Evolutionary conservation across 1,140 invertebrate genomes (phyloP), one percentile per base, ranked within the genome.

Genomic region (Rhysida immarginata): DNA sequence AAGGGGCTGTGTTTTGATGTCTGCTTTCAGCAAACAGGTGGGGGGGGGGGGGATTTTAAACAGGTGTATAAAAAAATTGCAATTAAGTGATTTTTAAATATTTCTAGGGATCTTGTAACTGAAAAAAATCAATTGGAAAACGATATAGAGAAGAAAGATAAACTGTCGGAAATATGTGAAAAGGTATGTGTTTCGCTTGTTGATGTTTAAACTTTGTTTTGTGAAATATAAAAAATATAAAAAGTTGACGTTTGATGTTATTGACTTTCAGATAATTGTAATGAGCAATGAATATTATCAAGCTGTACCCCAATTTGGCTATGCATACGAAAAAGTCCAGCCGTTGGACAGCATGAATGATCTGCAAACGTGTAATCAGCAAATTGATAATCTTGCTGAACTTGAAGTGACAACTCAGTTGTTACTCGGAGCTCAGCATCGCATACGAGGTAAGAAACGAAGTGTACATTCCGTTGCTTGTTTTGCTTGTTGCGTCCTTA

Each of bases 231-330:
- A n/a, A n/a, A n/a, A n/a, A n/a, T n/a, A n/a, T n/a, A n/a, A n/a
- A n/a, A n/a, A n/a, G n/a, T n/a, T n/a, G n/a, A n/a, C n/a, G n/a
- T n/a, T n/a, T n/a, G n/a, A n/a, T 35, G 16, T 35, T 8, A 8
- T 62, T 59, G n/a, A 48, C 45, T 48, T 58, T 59, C 53, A 72
- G 65, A 69, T 74, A 58, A 61, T 67, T 2, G 63, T 70, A 44
- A 56, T 72, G 20, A 71, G 71, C 49, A 74, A 71, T 62, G 69
- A 75, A 55, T 77, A 72, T 60, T 77, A 72, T 56, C 66, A 70
- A 44, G 52, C 73, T 2, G 64, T 77, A 51, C 74, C 74, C 2
- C 60, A 69, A 20, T 62, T 64, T 49, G 71, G 71, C 11, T 74
- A 63, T 58, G 64, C 67, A 5, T 67, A 65, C 60, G 72, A 73